Conservation (phyloP, 2,113 vertebrate genomes). For the Lates calcarifer region DNA sequence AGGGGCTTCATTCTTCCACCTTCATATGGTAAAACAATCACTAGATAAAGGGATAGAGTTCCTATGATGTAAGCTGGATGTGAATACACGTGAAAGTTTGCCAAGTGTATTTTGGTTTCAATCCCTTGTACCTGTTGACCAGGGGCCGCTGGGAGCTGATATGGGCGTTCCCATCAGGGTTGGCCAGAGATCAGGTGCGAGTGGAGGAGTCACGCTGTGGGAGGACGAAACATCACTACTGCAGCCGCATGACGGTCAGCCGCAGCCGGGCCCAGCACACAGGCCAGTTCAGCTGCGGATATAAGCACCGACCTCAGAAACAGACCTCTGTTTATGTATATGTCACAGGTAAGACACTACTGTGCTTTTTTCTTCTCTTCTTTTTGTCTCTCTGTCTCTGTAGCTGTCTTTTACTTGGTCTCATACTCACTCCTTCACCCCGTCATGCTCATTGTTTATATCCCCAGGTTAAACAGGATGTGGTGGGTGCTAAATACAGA, state of each 20-base stretch:
- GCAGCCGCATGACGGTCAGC: conserved; percentile 88
- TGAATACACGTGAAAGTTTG: neutral
- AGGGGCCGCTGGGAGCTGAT: conserved; percentile 90
- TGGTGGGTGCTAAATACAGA: conserved; percentile 78
- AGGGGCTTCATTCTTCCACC: neutral
- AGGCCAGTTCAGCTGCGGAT: conserved; percentile 91
- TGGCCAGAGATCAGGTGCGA: conserved; percentile 83
- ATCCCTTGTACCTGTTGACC: conserved; percentile 44
- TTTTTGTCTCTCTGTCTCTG: neutral
- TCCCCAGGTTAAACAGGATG: conserved; percentile 81
- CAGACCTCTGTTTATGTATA: conserved; percentile 90
- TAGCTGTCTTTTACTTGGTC: neutral
- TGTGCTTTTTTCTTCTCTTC: conserved; percentile 15
- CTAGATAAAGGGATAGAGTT: neutral
- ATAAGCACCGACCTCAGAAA: conserved; percentile 79
- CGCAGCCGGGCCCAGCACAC: conserved; percentile 87
- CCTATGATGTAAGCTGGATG: neutral
- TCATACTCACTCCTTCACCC: conserved; percentile 28
- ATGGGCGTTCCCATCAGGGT: conserved; percentile 89
- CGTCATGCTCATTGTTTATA: conserved; percentile 64
- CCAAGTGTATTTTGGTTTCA: neutral
- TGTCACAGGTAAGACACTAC: conserved; percentile 91
- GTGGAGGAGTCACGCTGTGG: conserved; percentile 88
- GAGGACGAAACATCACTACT: conserved; percentile 84
- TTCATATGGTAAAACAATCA: neutral